phyloP scores from a whole-genome alignment of 2,113 vertebrate species.

The Felis chaus region DNA sequence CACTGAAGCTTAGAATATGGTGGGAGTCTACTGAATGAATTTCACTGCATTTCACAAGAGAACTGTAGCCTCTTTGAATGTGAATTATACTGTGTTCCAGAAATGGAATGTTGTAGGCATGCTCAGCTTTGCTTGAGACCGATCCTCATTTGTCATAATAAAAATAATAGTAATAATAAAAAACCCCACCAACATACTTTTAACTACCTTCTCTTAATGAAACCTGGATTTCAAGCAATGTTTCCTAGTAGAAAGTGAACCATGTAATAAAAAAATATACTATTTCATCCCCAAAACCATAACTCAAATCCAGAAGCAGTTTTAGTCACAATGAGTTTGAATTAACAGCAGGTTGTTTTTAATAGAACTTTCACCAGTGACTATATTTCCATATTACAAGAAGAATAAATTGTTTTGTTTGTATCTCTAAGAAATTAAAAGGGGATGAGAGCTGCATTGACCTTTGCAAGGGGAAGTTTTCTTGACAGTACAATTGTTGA shows the following conservation, averaged over 20 bases:
- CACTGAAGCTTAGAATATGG: not conserved
- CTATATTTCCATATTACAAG: not conserved
- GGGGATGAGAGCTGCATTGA: not conserved
- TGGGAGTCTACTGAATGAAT: not conserved
- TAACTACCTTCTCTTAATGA: constrained; percentile 57
- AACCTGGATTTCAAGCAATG: not conserved
- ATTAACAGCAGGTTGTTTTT: constrained; percentile 32
- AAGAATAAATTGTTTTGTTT: constrained; percentile 32
- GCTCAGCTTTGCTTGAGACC: not conserved
- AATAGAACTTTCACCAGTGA: not conserved
- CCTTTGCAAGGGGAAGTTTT: not conserved
- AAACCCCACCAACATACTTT: not conserved
- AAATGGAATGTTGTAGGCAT: not conserved
- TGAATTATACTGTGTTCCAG: not conserved
- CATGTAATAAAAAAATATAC: not conserved
- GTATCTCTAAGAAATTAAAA: constrained; percentile 35
- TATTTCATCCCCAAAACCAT: not conserved
- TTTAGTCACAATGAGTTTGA: not conserved
- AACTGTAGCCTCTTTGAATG: not conserved
- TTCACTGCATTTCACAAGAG: not conserved
- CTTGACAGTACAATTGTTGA: not conserved
- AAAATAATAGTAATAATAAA: not conserved
- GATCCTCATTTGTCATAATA: not conserved
- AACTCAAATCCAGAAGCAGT: not conserved
- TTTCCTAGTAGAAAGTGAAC: constrained; percentile 2